Conservation (phyloP, 2,113 vertebrate genomes). For the Mixornis gularis region DNA sequence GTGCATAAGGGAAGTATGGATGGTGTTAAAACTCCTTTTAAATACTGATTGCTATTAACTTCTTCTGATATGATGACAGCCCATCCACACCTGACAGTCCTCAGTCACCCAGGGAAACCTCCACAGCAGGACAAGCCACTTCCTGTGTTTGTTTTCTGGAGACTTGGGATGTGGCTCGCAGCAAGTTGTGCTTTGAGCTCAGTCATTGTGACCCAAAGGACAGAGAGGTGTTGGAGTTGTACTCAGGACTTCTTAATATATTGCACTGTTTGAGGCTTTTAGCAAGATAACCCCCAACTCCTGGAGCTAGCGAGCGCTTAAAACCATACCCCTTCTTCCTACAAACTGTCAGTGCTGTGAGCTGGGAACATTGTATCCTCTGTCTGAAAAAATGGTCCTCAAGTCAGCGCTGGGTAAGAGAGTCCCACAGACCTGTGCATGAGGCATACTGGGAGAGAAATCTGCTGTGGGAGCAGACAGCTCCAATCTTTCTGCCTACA, state of each 20-base stretch:
- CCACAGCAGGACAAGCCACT: neutral
- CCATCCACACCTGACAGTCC: neutral
- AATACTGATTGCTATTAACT: neutral
- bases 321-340: neutral
- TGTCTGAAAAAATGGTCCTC: neutral
- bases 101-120: neutral
- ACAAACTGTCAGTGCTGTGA: neutral
- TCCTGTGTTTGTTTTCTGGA: neutral
- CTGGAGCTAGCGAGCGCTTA: neutral
- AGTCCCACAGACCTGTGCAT: neutral
- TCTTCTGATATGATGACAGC: neutral
- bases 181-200: neutral
- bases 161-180: neutral
- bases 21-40: neutral
- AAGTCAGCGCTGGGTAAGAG: neutral
- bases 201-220: neutral
- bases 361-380: fast-evolving
- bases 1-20: neutral
- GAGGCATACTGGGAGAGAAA: neutral
- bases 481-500: neutral
- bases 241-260: neutral
- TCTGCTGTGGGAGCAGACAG: neutral
- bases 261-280: neutral
- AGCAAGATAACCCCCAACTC: neutral
- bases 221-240: neutral